Evolutionary conservation across 2,113 vertebrate species (phyloP), one percentile per base, ranked within the genome.

Genomic region (Australoheros scitulus): DNA sequence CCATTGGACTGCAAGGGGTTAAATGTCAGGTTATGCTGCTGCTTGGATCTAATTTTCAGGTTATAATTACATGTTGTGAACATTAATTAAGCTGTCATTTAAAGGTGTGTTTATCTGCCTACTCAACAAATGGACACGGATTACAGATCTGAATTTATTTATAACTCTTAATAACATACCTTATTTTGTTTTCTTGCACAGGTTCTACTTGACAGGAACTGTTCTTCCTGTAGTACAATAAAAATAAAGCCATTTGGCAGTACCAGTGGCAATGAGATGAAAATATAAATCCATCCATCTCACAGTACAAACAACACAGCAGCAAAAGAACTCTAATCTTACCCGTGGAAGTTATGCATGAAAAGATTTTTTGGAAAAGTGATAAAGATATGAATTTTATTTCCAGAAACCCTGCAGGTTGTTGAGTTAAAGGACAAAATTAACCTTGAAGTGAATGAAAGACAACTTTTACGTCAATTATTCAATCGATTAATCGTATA

Each of bases 81-180:
- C 55, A 55, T 61, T 59, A 59, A 79, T 84, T 81, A 76, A 32
- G 52, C 61, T 29, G 81, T 58, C 78, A 68, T 13, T 87, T 76
- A 64, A 13, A 65, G 52, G 7, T 50, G 36, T 60, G 65, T 55
- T 57, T 75, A 74, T 18, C 36, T 20, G 61, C 41, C 75, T 18
- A 20, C 29, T 79, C 47, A 63, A 36, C 60, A 38, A 79, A 72
- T 34, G 32, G 26, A 29, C 14, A n/a, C 64, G 22, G 65, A 76
- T 50, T 3, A 50, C 1, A 76, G 79, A 32, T 47, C 7, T 47
- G 59, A 74, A 38, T 36, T 61, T 76, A 78, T 83, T 77, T 70
- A 70, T 61, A 70, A 36, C 20, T 78, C 20, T 78, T 63, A 63
- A 61, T 78, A 52, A 55, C 13, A 55, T 63, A 29, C 26, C 61